Conservation (phyloP, 2,888 invertebrate species). For the Tuberolachnus salignus region DNA sequence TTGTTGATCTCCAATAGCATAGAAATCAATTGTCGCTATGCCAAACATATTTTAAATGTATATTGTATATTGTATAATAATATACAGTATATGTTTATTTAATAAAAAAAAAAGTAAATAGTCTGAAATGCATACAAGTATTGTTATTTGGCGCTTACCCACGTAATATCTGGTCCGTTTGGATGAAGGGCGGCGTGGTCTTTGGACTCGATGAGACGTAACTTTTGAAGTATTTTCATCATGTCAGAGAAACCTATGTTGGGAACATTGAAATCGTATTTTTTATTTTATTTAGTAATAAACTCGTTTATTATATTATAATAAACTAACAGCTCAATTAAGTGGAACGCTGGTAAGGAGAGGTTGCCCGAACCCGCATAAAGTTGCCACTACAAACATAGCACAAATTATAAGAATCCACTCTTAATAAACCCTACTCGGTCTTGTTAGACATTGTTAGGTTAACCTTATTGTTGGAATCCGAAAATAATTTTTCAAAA, state of each 20-base stretch:
- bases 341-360: too few species aligned
- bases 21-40: conserved; percentile 81
- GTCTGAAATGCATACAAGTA: not conserved
- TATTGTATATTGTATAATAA: not conserved
- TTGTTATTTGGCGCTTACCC: conserved; percentile 70
- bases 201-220: conserved; percentile 86
- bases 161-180: conserved; percentile 93
- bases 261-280: not conserved
- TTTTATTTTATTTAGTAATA: too few species aligned
- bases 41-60: not conserved
- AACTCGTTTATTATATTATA: too few species aligned
- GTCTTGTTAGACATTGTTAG: too few species aligned
- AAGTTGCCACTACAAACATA: too few species aligned
- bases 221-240: conserved; percentile 81
- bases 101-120: not conserved
- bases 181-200: conserved; percentile 90
- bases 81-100: not conserved
- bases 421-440: too few species aligned
- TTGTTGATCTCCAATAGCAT: conserved; percentile 82
- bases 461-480: too few species aligned
- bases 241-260: conserved; percentile 81
- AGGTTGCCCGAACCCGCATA: too few species aligned
- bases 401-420: too few species aligned
- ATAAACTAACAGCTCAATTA: too few species aligned
- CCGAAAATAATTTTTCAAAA: too few species aligned